Percentiles rank a stretch among this genome's conserved stretches.
Conservation (phyloP, 1,140 invertebrate genomes). For the Halesus radiatus region DNA sequence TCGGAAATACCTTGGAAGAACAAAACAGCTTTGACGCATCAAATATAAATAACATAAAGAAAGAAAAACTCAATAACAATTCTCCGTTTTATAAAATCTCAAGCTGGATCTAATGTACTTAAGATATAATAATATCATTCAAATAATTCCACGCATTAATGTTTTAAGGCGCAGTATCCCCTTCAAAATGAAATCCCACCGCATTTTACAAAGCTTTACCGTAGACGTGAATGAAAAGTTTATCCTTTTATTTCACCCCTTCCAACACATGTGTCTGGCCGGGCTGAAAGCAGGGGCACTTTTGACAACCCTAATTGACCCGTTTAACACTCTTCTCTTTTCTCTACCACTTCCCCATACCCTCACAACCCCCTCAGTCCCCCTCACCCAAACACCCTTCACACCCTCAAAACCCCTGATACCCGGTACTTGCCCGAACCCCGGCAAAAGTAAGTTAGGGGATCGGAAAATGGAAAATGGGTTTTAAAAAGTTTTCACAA, state of each 20-base stretch:
- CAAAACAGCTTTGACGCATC: too few species aligned
- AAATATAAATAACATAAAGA: too few species aligned
- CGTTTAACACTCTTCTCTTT: conserved; percentile 14
- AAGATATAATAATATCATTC: too few species aligned
- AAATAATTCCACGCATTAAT: too few species aligned
- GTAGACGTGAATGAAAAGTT: conserved; percentile 26
- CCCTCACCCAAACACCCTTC: too few species aligned
- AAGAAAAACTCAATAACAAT: too few species aligned
- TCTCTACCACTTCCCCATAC: neutral
- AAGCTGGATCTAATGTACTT: too few species aligned
- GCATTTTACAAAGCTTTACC: conserved; percentile 15
- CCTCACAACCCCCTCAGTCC: neutral
- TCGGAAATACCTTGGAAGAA: too few species aligned
- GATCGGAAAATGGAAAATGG: neutral
- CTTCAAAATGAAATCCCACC: neutral
- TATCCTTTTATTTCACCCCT: conserved; percentile 7
- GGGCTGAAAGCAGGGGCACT: conserved; percentile 3
- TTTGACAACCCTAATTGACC: conserved; percentile 42
- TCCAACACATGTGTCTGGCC: neutral
- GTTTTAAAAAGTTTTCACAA: conserved; percentile 5
- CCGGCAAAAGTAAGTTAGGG: neutral
- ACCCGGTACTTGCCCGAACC: neutral
- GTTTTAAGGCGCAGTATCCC: too few species aligned
- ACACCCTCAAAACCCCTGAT: neutral
- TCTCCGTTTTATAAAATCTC: too few species aligned